phyloP scores from a whole-genome alignment of 2,888 invertebrate species.

The Lasioglossum figueresi region DNA sequence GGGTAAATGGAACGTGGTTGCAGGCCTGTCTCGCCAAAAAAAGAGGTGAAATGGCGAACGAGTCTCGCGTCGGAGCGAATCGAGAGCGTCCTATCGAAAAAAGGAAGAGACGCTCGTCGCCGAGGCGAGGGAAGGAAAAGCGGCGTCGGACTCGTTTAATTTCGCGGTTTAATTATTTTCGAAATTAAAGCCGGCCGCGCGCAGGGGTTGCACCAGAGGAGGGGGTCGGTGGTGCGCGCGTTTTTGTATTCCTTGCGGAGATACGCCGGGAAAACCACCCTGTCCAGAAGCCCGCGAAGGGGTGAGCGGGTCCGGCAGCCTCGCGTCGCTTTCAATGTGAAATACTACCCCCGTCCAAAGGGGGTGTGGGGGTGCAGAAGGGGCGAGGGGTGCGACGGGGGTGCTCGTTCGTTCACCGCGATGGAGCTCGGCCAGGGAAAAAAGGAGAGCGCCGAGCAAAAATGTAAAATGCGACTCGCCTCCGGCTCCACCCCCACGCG shows the following conservation, averaged over 20 bases:
- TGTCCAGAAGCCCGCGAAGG: conserved; percentile 58
- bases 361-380: conserved; percentile 33
- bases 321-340: conserved; percentile 77
- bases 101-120: background rate
- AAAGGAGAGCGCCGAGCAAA: conserved; percentile 72
- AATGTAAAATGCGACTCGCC: conserved; percentile 80
- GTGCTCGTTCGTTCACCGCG: conserved; percentile 72
- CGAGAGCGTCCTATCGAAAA: conserved; percentile 6
- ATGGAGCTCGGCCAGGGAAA: conserved; percentile 49
- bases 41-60: conserved; percentile 1
- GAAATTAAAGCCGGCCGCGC: conserved; percentile 77
- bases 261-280: conserved; percentile 66
- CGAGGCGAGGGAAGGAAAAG: conserved; percentile 6
- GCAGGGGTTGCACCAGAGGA: conserved; percentile 4
- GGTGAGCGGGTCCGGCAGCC: conserved; percentile 56
- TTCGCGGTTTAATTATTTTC: conserved; percentile 82
- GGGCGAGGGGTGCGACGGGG: conserved; percentile 58
- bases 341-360: conserved; percentile 67
- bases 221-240: conserved; percentile 39
- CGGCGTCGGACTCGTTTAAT: conserved; percentile 73
- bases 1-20: background rate
- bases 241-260: conserved; percentile 79
- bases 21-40: background rate
- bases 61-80: background rate
- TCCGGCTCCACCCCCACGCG: conserved; percentile 65